Evolutionary conservation across 2,888 invertebrate genomes (phyloP), one percentile per base, ranked within the genome.

Genomic region (Blera fallax): DNA sequence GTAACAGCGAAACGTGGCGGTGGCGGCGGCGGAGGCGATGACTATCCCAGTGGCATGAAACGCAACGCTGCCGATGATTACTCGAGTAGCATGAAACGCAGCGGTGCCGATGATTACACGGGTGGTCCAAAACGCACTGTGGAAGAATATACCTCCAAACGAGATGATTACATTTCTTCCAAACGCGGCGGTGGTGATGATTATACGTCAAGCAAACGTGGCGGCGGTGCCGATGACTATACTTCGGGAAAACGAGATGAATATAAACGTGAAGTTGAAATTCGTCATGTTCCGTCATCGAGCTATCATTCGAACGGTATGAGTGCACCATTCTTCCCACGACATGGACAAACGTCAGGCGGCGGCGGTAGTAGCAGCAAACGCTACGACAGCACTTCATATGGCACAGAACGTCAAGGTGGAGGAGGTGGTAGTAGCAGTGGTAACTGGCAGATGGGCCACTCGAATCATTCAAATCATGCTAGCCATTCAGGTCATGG

Each of bases 241-340:
- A 14, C 81, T 1, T 83, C 87, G 1, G 77, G 81, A 24, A 88
- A 89, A 60, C 89, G 89, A 6, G 89, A 89, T 24, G 89, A 89
- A 1, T 90, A 91, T 65, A 91, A 91, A 37, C 90, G 92, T n/a
- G 92, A 92, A 14, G 90, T 91, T 8, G 92, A 92, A 54, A 89
- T 92, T n/a, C 91, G 90, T 54, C 91, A 90, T 82, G 87, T 91
- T 70, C 88, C 88, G 29, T 88, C 89, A 64, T 88, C 90, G 43
- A 89, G 90, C 6, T 91, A 90, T 76, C 89, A 89, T 64, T 87
- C 88, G 34, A 84, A 85, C 73, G 87, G 88, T 64, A 87, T 87
- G 48, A 87, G 43, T 65, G 58, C 65, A n/a, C 60, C 65, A 65
- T 81, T 84, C 58, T 77, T 74, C 60, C 70, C 50, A 40, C 79